A percentile compares a stretch with the other conserved stretches of the same genome.
Evolutionary conservation across 2,888 invertebrate species (phyloP).

Genomic region (Lutraria lutraria): DNA sequence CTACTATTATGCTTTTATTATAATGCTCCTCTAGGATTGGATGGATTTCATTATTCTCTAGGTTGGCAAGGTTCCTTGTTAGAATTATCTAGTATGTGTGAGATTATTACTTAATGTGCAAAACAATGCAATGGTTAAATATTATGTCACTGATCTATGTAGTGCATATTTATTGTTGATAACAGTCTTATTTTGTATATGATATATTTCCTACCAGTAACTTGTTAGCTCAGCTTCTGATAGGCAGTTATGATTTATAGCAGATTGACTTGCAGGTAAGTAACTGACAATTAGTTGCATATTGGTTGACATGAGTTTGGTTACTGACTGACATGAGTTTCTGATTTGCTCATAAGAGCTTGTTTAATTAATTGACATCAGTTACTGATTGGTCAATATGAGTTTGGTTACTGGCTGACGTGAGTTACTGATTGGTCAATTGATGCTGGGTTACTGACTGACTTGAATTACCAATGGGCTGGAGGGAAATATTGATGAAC

Average conservation of each 20-base stretch:
- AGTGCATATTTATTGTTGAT: not conserved
- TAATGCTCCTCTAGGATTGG: not conserved
- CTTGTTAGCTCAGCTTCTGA: not conserved
- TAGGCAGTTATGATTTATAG: not conserved
- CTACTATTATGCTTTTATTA: not conserved
- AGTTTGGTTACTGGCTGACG: not conserved
- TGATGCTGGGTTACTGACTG: not conserved
- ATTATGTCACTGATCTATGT: not conserved
- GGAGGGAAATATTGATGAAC: not conserved
- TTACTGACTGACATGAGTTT: not conserved
- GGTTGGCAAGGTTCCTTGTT: not conserved
- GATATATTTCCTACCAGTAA: not conserved
- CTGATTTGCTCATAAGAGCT: not conserved
- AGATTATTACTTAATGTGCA: not conserved
- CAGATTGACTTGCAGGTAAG: not conserved
- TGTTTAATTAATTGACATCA: not conserved
- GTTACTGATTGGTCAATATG: not conserved
- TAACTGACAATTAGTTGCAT: not conserved
- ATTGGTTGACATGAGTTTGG: not conserved
- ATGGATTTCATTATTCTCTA: not conserved
- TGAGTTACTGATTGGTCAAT: not conserved
- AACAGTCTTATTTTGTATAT: not conserved
- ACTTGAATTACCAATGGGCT: not conserved
- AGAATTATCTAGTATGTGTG: not conserved
- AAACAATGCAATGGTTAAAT: not conserved